Conservation (phyloP, 2,797 vertebrate species). For the Prunella strophiata region DNA sequence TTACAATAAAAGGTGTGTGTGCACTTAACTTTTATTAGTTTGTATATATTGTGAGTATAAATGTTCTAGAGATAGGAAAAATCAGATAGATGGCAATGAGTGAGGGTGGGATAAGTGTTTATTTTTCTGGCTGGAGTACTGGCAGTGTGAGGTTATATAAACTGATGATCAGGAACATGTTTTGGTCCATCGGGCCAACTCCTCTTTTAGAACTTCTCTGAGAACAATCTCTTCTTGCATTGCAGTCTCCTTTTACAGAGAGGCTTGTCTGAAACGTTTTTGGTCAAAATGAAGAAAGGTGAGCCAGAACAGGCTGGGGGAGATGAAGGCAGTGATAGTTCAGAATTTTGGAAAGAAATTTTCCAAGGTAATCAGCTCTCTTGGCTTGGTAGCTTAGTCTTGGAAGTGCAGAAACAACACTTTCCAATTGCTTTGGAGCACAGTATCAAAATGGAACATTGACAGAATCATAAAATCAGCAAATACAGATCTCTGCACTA, state of each 20-base stretch:
- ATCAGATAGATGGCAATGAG: background rate
- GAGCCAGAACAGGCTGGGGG: background rate
- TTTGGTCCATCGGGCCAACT: constrained; percentile 4
- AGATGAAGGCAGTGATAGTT: background rate
- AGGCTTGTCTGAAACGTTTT: background rate
- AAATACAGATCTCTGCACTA: background rate
- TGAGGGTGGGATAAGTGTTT: background rate
- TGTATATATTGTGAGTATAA: background rate
- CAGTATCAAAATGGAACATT: background rate
- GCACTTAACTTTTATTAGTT: background rate
- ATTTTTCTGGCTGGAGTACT: constrained; percentile 34
- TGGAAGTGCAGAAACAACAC: background rate
- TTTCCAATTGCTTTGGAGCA: background rate
- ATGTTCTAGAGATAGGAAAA: background rate
- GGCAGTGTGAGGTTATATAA: constrained; percentile 19
- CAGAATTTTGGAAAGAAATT: background rate
- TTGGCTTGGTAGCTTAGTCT: background rate
- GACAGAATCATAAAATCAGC: background rate
- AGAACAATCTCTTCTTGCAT: background rate
- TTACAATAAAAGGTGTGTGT: background rate
- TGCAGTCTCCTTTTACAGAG: background rate
- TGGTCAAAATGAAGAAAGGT: background rate
- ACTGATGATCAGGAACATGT: background rate
- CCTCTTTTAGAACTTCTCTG: background rate
- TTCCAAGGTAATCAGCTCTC: background rate